phyloP scores from a whole-genome alignment of 2,797 vertebrate species.

The Poeciliopsis infans region DNA sequence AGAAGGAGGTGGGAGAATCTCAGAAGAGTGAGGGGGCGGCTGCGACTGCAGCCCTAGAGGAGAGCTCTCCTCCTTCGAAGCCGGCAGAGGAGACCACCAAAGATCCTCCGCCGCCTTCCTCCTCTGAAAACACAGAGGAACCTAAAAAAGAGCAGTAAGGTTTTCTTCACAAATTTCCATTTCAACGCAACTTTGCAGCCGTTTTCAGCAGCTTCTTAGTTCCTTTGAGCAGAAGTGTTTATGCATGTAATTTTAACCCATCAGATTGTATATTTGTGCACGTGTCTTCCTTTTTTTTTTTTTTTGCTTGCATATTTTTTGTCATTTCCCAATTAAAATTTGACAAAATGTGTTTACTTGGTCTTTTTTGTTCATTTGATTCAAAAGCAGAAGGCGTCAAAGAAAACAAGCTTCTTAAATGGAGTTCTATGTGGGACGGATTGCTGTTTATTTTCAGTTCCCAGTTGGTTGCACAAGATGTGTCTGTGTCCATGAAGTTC shows the following conservation, averaged over 20 bases:
- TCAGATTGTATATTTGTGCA: background rate
- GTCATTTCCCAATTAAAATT: background rate
- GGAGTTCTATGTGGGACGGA: too few relatives aligned
- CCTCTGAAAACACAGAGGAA: constrained; percentile 29
- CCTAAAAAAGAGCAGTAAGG: constrained; percentile 33
- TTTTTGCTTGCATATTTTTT: background rate
- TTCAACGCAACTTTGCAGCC: constrained; percentile 6
- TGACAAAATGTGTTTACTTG: background rate
- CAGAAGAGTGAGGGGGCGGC: constrained; percentile 11
- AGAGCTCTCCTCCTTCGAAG: constrained; percentile 25
- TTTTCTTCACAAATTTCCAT: constrained; percentile 11
- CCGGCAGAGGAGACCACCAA: constrained; percentile 16
- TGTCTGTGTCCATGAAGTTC: background rate
- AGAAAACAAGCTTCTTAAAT: background rate
- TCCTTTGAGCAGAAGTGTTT: background rate
- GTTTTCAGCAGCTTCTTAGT: constrained; percentile 12
- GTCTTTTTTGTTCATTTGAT: background rate
- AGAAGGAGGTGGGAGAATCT: constrained; percentile 17
- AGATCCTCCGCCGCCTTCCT: background rate
- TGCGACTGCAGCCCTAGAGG: background rate
- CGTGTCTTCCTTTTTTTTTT: background rate
- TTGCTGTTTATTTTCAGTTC: constrained; percentile 1
- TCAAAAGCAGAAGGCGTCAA: constrained; percentile 5
- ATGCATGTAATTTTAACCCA: background rate
- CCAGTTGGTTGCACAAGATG: background rate